phyloP scores from a whole-genome alignment of 2,888 invertebrate species.

The Orthonevra nobilis region DNA sequence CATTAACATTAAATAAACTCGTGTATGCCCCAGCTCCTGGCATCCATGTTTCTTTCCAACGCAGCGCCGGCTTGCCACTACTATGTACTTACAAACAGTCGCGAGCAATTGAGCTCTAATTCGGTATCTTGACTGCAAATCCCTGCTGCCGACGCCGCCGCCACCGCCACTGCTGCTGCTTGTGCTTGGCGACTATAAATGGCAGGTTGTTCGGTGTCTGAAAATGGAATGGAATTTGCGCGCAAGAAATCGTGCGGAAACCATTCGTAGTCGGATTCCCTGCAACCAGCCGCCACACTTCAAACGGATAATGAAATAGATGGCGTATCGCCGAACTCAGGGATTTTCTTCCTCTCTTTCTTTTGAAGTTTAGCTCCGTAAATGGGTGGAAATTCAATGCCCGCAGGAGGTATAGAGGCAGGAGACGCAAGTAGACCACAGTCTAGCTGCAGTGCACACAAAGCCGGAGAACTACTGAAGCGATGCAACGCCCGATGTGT shows the following conservation, averaged over 20 bases:
- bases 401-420: neutral
- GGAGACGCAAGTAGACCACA: too few species aligned
- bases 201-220: conserved; percentile 59
- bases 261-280: conserved; percentile 26
- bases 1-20: conserved; percentile 61
- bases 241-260: conserved; percentile 67
- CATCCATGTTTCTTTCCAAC: too few species aligned
- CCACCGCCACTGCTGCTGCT: conserved; percentile 14
- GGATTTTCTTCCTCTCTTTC: neutral
- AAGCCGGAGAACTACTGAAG: neutral
- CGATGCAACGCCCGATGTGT: neutral
- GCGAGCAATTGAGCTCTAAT: conserved; percentile 66
- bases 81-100: conserved; percentile 27
- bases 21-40: neutral
- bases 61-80: neutral
- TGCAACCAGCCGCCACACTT: conserved; percentile 36
- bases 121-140: conserved; percentile 49
- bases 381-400: conserved; percentile 41
- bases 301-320: conserved; percentile 64
- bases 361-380: conserved; percentile 1
- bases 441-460: conserved; percentile 11
- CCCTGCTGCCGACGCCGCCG: neutral
- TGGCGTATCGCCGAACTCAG: too few species aligned
- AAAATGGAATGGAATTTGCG: conserved; percentile 63
- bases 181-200: conserved; percentile 46